Base-by-base conservation (phyloP, 2,113 vertebrate species). In the Uria lomvia region DNA sequence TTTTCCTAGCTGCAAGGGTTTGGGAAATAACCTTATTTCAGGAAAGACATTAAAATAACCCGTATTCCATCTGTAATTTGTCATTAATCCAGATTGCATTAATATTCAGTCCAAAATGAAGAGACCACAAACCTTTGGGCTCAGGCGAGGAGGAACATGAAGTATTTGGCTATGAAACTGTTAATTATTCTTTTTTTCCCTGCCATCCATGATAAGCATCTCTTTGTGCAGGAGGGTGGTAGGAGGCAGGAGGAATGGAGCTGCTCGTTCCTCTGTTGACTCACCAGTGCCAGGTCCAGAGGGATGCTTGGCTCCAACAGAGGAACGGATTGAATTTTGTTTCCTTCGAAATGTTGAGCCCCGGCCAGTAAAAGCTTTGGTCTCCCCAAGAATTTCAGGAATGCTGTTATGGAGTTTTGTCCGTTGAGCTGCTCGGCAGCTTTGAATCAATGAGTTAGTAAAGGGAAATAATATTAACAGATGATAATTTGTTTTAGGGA, bases 361-460 rank as follows among this genome's bases (percentile, higher is more conserved):
- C 30, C 17, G 30, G 94, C 96, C 97, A 97, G 94, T 60, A 95
- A 96, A 97, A 97, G 94, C 97, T 95, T 96, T 68, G 93, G 94
- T 89, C 81, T 96, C 95, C 94, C 94, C 15, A 2, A 97, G 97
- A 97, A 97, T 97, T 86, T 92, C 38, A 19, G 95, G 95, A 97
- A 97, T 97, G 97, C 77, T 49, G 29, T 59, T 70, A 27, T 0
- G 2, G 91, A 83, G 67, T 95, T 91, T 59, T 88, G 83, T 42
- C 86, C 7, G 10, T 89, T 87, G 71, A 76, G 73, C 86, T 72
- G 50, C 75, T 83, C n/a, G 36, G 42, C 82, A 84, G 92, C 86
- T 80, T 96, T 2, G 0, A 91, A 77, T 88, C 93, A 62, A 59
- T 85, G 87, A 91, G 53, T 94, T 77, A 73, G 91, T 55, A 86